Conservation (phyloP, 2,797 vertebrate species). For the Ceryle rudis region DNA sequence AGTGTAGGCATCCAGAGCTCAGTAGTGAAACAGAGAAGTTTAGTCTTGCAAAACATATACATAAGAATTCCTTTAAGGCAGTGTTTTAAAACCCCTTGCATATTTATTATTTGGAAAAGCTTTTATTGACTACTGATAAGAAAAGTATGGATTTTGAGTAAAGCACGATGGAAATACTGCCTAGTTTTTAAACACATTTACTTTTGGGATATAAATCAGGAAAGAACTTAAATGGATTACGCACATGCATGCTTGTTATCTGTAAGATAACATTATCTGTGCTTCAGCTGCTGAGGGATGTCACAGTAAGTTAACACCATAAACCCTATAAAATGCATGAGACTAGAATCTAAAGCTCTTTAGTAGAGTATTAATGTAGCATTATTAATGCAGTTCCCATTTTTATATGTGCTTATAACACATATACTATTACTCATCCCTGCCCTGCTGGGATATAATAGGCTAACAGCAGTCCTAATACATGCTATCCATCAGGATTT, state of each 20-base stretch:
- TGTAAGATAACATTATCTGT: background rate
- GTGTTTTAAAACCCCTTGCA: background rate
- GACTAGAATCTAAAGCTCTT: background rate
- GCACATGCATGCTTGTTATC: background rate
- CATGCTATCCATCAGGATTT: background rate
- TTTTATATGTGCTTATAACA: background rate
- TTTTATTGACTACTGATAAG: background rate
- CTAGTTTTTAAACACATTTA: background rate
- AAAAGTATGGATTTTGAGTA: background rate
- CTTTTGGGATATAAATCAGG: background rate
- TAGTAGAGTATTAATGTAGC: background rate
- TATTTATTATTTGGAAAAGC: background rate
- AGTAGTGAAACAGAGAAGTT: background rate
- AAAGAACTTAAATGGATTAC: slow-evolving; percentile 23
- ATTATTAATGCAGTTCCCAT: background rate
- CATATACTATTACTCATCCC: background rate
- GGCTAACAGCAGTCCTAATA: background rate
- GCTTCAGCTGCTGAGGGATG: slow-evolving; percentile 30
- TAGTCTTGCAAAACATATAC: background rate
- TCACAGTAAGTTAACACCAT: background rate
- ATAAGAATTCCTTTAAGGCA: background rate
- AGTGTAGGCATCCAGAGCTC: background rate
- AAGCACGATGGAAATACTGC: background rate
- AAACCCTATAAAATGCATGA: background rate
- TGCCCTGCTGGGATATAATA: background rate